Conservation (phyloP, 2,113 vertebrate genomes). For the Dasypus novemcinctus region DNA sequence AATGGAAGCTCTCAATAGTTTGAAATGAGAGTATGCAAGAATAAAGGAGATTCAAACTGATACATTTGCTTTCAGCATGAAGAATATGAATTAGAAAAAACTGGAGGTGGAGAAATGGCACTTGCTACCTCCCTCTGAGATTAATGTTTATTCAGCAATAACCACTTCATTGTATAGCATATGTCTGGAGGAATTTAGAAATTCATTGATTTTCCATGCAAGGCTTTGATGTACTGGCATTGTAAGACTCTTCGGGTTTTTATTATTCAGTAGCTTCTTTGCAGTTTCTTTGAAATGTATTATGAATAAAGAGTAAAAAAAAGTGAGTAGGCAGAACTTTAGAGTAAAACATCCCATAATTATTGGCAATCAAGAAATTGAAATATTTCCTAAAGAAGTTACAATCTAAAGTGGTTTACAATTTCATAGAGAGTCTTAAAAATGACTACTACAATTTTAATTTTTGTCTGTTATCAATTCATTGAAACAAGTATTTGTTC, state of each 20-base stretch:
- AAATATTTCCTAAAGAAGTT: conserved; percentile 38
- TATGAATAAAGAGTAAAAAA: conserved; percentile 37
- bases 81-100: conserved; percentile 75
- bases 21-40: conserved; percentile 39
- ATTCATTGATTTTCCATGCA: conserved; percentile 55
- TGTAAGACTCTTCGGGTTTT: not conserved
- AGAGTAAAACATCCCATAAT: conserved; percentile 5
- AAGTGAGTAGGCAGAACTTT: conserved; percentile 29
- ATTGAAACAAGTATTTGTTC: not conserved
- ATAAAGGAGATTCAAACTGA: conserved; percentile 37
- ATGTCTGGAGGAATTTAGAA: conserved; percentile 65
- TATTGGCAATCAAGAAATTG: conserved; percentile 42
- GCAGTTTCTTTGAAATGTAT: conserved; percentile 60
- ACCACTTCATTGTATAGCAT: conserved; percentile 42
- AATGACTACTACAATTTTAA: not conserved
- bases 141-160: conserved; percentile 68
- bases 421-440: not conserved
- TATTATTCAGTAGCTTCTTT: not conserved
- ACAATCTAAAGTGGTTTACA: not conserved
- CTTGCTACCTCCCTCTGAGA: conserved; percentile 15
- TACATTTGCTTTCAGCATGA: conserved; percentile 60
- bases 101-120: not conserved
- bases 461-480: not conserved
- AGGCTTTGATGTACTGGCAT: conserved; percentile 40
- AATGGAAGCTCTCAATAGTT: conserved; percentile 10